These are phyloP conservation scores for Caenorhabditis sp. DNA, from an alignment of 2,888 invertebrate genomes.

Conservation along the genomic window DNA sequence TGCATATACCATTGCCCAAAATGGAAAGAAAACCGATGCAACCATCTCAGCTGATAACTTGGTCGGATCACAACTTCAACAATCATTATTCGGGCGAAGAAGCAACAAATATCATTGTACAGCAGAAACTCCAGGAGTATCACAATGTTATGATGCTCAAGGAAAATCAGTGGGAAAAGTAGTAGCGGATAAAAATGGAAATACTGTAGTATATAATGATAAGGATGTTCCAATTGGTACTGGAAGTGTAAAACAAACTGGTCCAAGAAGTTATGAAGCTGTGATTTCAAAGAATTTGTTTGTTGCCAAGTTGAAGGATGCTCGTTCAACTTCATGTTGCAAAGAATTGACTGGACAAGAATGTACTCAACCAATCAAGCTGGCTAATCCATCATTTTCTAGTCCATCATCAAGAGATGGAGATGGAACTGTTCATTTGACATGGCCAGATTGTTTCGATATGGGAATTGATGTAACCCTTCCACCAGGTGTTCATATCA, in stretches of 20 bases:
- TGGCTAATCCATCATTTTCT: constrained; percentile 62
- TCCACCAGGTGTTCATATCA: constrained; percentile 69
- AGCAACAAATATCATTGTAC: constrained; percentile 69
- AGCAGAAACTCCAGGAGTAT: constrained; percentile 70
- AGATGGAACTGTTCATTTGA: constrained; percentile 64
- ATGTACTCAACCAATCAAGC: constrained; percentile 66
- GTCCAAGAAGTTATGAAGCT: constrained; percentile 65
- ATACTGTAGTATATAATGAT: constrained; percentile 70
- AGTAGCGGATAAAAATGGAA: constrained; percentile 70
- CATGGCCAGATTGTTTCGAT: constrained; percentile 70
- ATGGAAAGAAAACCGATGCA: constrained; percentile 66
- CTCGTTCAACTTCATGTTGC: constrained; percentile 63
- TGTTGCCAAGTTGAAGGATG: constrained; percentile 67
- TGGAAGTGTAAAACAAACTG: constrained; percentile 63
- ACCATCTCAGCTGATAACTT: constrained; percentile 62
- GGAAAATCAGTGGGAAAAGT: constrained; percentile 69
- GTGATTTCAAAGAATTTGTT: constrained; percentile 69
- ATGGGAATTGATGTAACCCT: constrained; percentile 69
- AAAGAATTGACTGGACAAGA: constrained; percentile 65
- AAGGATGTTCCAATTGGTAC: constrained; percentile 70
- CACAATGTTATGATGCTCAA: constrained; percentile 70
- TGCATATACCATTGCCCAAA: constrained; percentile 67
- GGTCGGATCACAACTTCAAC: constrained; percentile 55
- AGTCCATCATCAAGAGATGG: constrained; percentile 52
- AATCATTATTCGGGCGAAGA: constrained; percentile 65